phyloP scores from a whole-genome alignment of 2,888 invertebrate genomes.

The Macropis europaea region DNA sequence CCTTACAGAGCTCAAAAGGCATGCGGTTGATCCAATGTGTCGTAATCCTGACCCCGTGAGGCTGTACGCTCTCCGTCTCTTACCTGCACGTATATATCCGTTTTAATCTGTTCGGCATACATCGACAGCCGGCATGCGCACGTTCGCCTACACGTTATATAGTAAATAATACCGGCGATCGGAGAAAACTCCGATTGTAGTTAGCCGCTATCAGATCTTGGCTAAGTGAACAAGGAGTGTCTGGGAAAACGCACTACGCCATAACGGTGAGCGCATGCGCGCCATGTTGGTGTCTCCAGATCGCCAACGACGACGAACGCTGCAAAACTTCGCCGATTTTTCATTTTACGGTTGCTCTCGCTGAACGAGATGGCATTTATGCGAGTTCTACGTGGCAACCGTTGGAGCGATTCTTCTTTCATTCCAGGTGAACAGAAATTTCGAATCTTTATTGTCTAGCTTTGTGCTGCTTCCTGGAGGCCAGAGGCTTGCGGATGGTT shows the following conservation, averaged over 20 bases:
- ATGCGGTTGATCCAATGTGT: conserved; percentile 68
- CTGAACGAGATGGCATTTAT: conserved; percentile 9
- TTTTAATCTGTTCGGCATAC: conserved; percentile 67
- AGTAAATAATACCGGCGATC: conserved; percentile 72
- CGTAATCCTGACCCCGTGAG: conserved; percentile 69
- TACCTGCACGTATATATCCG: conserved; percentile 46
- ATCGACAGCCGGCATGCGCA: conserved; percentile 66
- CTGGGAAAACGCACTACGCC: conserved; percentile 70
- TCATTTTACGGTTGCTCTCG: not conserved
- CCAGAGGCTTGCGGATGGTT: not conserved
- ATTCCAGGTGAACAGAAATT: conserved; percentile 12
- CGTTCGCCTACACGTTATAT: conserved; percentile 67
- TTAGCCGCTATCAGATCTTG: conserved; percentile 75
- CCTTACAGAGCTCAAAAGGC: conserved; percentile 62
- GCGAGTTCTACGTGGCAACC: not conserved
- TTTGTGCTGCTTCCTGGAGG: not conserved
- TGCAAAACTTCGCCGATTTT: conserved; percentile 20
- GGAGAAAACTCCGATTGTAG: conserved; percentile 73
- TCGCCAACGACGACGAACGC: conserved; percentile 23
- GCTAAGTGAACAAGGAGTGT: conserved; percentile 70
- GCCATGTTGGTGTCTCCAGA: conserved; percentile 21
- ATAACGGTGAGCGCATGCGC: not conserved
- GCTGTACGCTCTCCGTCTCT: conserved; percentile 49
- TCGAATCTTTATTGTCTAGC: conserved; percentile 19
- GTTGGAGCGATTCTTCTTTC: not conserved